Conservation (phyloP, 2,797 vertebrate genomes). For the Margarornis squamiger region DNA sequence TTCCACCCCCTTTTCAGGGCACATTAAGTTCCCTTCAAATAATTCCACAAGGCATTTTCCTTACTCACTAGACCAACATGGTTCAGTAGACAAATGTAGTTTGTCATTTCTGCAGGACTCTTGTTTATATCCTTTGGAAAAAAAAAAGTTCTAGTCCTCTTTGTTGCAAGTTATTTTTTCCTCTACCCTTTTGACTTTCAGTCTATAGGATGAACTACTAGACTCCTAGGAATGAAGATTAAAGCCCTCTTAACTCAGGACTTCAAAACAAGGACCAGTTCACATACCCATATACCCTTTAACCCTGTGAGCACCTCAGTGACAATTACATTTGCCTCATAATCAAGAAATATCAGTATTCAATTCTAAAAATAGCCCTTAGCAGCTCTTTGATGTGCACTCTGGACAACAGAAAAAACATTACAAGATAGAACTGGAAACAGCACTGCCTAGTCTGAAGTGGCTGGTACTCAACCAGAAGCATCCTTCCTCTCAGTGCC, state of each 20-base stretch:
- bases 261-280: not conserved
- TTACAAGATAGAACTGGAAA: not conserved
- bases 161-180: not conserved
- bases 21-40: constrained; percentile 10
- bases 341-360: not conserved
- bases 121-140: not conserved
- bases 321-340: not conserved
- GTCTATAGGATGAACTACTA: not conserved
- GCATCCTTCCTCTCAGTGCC: not conserved
- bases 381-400: not conserved
- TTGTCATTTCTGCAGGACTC: constrained; percentile 41
- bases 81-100: constrained; percentile 9
- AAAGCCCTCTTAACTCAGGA: not conserved
- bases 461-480: not conserved
- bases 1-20: not conserved
- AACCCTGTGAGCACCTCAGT: not conserved
- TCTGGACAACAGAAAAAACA: not conserved
- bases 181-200: not conserved
- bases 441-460: not conserved
- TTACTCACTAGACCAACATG: constrained; percentile 27
- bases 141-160: not conserved
- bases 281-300: not conserved
- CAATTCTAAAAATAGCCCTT: not conserved
- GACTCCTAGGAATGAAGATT: not conserved
- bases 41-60: constrained; percentile 31